Evolutionary conservation across 2,888 invertebrate species (phyloP).

Genomic region (Catocala fraxini): DNA sequence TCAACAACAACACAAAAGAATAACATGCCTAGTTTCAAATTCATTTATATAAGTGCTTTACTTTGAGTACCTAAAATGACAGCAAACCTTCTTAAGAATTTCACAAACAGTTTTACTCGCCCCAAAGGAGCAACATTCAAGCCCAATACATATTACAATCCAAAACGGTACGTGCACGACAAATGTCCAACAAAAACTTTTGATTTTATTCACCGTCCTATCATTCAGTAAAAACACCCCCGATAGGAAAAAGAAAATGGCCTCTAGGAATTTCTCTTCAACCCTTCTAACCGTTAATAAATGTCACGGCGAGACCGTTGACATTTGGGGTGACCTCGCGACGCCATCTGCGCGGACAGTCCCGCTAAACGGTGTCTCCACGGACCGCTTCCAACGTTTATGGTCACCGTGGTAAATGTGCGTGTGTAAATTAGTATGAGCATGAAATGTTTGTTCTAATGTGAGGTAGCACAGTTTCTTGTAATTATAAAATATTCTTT

Average conservation of each 20-base stretch:
- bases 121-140: slow-evolving; percentile 8
- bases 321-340: slow-evolving; percentile 63
- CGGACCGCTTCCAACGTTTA: slow-evolving; percentile 60
- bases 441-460: no score
- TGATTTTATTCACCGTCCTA: slow-evolving; percentile 47
- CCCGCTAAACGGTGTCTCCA: slow-evolving; percentile 56
- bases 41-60: no score
- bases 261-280: slow-evolving; percentile 71
- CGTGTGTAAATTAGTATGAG: slow-evolving; percentile 1
- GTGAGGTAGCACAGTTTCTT: no score
- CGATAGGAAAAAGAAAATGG: slow-evolving; percentile 66
- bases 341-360: slow-evolving; percentile 54
- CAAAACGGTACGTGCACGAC: slow-evolving; percentile 21
- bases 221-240: slow-evolving; percentile 55
- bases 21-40: no score
- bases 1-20: no score
- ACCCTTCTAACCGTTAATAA: slow-evolving; percentile 83
- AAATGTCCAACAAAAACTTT: slow-evolving; percentile 37
- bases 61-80: no score
- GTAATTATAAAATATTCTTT: no score
- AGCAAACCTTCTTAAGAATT: no score
- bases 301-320: slow-evolving; percentile 74
- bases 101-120: neutral
- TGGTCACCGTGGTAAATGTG: slow-evolving; percentile 50
- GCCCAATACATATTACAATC: slow-evolving; percentile 16